These are phyloP conservation scores for Elephas maximus DNA, from an alignment of 2,113 vertebrate genomes.

Conservation along the genomic window DNA sequence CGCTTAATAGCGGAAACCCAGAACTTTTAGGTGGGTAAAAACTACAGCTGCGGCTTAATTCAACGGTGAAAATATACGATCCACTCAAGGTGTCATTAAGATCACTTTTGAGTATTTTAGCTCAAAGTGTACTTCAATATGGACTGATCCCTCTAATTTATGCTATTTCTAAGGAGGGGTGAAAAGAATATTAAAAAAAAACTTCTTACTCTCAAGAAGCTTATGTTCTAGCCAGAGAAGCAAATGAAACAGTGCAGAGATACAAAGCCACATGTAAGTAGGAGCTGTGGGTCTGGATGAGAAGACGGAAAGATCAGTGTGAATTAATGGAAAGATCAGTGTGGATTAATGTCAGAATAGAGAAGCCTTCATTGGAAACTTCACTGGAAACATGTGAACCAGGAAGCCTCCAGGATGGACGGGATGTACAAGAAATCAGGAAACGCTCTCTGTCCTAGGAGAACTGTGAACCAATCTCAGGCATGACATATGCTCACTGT, in stretches of 20 bases:
- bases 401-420: neutral
- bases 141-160: neutral
- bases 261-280: neutral
- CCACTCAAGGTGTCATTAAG: neutral
- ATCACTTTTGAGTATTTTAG: neutral
- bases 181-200: neutral
- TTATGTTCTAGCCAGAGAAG: neutral
- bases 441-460: no score
- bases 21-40: neutral
- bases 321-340: neutral
- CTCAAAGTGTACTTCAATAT: neutral
- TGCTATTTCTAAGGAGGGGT: neutral
- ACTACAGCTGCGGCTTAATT: neutral
- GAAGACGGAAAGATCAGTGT: neutral
- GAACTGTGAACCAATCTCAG: neutral
- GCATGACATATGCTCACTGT: fast-evolving
- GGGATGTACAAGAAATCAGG: neutral
- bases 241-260: neutral
- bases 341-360: no score
- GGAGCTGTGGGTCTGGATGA: neutral
- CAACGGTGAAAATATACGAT: neutral
- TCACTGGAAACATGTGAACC: neutral
- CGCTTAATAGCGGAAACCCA: neutral
- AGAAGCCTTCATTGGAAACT: neutral
- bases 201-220: neutral